phyloP scores from a whole-genome alignment of 2,113 vertebrate species.

The Odontesthes bonariensis region DNA sequence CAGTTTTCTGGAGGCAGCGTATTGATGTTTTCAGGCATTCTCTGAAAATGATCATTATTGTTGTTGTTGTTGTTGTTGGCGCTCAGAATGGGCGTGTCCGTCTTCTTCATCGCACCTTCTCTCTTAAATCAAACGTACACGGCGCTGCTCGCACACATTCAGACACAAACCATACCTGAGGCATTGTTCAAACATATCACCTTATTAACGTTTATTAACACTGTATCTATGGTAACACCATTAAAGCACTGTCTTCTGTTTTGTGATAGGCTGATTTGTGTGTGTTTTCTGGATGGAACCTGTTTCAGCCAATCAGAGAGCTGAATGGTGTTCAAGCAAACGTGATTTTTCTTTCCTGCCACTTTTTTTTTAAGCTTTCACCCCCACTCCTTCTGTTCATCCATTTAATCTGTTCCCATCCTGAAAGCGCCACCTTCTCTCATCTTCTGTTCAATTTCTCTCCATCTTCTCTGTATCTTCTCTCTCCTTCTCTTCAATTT shows the following conservation, averaged over 20 bases:
- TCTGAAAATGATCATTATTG: not conserved
- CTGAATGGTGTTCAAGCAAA: constrained; percentile 33
- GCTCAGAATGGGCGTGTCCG: constrained; percentile 72
- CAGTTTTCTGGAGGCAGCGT: not conserved
- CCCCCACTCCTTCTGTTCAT: constrained; percentile 31
- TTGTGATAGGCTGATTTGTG: constrained; percentile 37
- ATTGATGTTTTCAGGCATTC: not conserved
- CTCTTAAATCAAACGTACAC: not conserved
- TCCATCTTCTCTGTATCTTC: not conserved
- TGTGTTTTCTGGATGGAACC: constrained; percentile 47
- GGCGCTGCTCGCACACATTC: not conserved
- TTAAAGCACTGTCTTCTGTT: constrained; percentile 14
- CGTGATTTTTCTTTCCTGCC: constrained; percentile 38
- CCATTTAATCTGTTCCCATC: constrained; percentile 23
- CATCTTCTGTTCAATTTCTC: not conserved
- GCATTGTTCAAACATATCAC: not conserved
- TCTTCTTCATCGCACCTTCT: constrained; percentile 39
- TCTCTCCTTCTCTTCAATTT: not conserved
- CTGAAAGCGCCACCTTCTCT: not conserved
- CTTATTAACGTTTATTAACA: constrained; percentile 12
- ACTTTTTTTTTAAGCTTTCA: constrained; percentile 10
- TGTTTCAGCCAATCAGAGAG: constrained; percentile 53
- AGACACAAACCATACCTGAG: not conserved
- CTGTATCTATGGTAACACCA: constrained; percentile 62
- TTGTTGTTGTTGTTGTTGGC: constrained; percentile 30